Percentiles rank a stretch among this genome's conserved stretches.
Evolutionary conservation across 2,797 vertebrate species (phyloP).

Genomic region (Craterocephalus amniculus): DNA sequence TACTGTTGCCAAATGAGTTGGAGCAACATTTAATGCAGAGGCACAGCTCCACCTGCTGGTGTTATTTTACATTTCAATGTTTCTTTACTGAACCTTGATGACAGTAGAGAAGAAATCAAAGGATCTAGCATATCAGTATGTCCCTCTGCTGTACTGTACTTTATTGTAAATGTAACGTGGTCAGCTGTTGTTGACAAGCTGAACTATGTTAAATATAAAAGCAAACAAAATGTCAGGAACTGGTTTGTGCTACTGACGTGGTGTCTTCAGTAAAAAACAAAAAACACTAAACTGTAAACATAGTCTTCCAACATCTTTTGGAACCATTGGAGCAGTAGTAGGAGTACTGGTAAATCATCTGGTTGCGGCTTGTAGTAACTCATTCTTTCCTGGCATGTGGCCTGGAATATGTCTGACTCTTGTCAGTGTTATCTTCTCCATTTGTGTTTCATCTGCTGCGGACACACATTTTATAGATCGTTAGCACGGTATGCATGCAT

Average conservation of each 20-base stretch:
- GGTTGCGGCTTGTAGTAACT: conserved; percentile 5
- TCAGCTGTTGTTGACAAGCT: too few species aligned
- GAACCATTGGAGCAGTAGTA: neutral
- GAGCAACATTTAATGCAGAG: neutral
- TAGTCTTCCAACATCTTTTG: too few species aligned
- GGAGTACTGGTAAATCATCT: neutral
- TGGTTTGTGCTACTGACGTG: too few species aligned
- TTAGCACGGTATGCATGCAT: neutral
- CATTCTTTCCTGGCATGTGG: conserved; percentile 50
- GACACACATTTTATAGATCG: neutral
- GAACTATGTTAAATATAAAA: too few species aligned
- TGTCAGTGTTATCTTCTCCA: conserved; percentile 8
- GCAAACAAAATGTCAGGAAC: too few species aligned
- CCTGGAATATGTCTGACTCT: conserved; percentile 43
- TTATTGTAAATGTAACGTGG: neutral
- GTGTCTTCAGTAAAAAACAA: too few species aligned
- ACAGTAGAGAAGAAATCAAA: neutral
- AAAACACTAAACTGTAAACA: too few species aligned
- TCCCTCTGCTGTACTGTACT: too few species aligned
- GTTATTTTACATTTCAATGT: neutral
- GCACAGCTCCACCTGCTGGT: conserved; percentile 49
- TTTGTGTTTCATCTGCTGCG: conserved; percentile 11
- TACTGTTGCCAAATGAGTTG: neutral
- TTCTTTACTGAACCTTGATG: neutral
- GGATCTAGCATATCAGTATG: neutral